A percentile compares a stretch with the other conserved stretches of the same genome.
Evolutionary conservation across 2,113 vertebrate genomes (phyloP).

Genomic region (Mesembrinibis cayennensis): DNA sequence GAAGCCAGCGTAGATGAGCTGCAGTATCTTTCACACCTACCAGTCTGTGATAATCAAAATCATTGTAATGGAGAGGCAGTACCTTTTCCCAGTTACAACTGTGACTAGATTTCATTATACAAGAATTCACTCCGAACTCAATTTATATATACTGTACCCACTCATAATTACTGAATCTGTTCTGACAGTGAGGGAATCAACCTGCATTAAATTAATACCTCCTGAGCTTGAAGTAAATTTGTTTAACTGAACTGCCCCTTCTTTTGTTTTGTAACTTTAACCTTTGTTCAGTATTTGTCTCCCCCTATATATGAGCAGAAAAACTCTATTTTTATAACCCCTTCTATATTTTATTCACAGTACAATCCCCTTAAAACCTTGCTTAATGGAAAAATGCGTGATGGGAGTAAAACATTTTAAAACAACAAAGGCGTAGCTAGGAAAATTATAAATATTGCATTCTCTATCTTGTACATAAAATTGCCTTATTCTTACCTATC

Average conservation of each 20-base stretch:
- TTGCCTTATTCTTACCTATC: background rate
- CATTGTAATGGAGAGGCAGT: background rate
- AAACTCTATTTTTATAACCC: background rate
- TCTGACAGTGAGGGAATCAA: background rate
- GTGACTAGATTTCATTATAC: background rate
- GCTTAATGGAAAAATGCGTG: background rate
- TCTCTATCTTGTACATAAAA: background rate
- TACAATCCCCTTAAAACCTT: background rate
- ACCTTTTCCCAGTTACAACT: background rate
- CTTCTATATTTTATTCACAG: background rate
- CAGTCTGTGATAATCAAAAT: background rate
- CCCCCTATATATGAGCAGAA: background rate
- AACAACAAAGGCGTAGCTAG: background rate
- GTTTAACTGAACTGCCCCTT: background rate
- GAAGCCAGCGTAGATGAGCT: background rate
- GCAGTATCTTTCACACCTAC: background rate
- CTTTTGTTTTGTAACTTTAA: background rate
- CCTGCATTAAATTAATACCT: background rate
- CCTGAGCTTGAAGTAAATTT: background rate
- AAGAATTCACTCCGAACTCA: background rate
- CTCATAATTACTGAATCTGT: background rate
- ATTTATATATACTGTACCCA: background rate
- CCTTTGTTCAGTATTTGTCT: background rate
- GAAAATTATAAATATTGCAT: background rate
- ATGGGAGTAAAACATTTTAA: background rate